Conservation (phyloP, 1,140 invertebrate genomes). For the Chironomus tepperi region DNA sequence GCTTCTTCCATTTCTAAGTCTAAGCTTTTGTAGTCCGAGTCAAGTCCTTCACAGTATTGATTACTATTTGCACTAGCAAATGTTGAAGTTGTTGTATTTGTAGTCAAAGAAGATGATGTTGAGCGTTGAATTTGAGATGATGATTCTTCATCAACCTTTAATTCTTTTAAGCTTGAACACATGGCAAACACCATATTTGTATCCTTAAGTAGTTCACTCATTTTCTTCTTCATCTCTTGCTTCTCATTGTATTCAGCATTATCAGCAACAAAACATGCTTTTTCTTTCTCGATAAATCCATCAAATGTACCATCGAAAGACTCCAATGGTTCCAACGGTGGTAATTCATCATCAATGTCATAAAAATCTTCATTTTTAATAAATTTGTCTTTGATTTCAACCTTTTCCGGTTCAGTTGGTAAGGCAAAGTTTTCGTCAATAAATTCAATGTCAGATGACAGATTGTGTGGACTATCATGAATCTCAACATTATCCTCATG, state of each 20-base stretch:
- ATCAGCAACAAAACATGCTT: slow-evolving; percentile 26
- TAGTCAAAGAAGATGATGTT: neutral
- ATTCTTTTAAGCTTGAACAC: slow-evolving; percentile 27
- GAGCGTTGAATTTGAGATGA: slow-evolving; percentile 11
- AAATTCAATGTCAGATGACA: neutral
- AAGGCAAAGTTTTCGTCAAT: neutral
- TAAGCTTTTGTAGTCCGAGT: slow-evolving; percentile 25
- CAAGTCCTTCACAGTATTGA: neutral
- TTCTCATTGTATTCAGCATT: slow-evolving; percentile 28
- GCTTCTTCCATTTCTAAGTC: slow-evolving; percentile 21
- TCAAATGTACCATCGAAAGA: slow-evolving; percentile 24
- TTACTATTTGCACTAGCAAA: neutral
- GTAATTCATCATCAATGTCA: slow-evolving; percentile 31
- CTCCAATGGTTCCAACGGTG: slow-evolving; percentile 33
- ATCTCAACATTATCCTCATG: neutral
- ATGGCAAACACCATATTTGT: slow-evolving; percentile 28
- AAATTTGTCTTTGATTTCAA: neutral
- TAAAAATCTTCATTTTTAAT: slow-evolving; percentile 17
- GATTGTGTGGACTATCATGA: neutral
- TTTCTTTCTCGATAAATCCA: neutral
- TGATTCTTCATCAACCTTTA: slow-evolving; percentile 27
- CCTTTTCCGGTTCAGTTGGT: neutral
- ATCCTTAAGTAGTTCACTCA: slow-evolving; percentile 28
- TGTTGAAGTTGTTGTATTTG: neutral
- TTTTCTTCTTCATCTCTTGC: slow-evolving; percentile 33